Percentiles rank a stretch among this genome's conserved stretches.
These are phyloP conservation scores for Urocyon cinereoargenteus DNA, from an alignment of 2,797 vertebrate species.

Conservation along the genomic window DNA sequence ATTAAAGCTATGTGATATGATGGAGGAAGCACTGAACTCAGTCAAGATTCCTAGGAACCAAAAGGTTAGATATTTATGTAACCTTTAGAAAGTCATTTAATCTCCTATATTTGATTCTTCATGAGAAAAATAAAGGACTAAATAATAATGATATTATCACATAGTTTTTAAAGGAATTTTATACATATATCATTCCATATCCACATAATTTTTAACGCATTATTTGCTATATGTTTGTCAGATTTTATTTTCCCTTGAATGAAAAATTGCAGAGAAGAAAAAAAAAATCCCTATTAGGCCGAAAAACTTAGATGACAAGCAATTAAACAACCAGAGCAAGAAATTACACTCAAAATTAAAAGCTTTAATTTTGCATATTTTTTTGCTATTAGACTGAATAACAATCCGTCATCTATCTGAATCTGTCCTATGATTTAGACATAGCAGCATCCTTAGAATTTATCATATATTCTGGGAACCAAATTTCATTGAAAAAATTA, in stretches of 20 bases:
- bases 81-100: not conserved
- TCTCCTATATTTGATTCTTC: not conserved
- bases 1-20: not conserved
- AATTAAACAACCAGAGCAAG: conserved; percentile 62
- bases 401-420: conserved; percentile 57
- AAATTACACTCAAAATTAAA: conserved; percentile 74
- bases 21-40: not conserved
- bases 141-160: not conserved
- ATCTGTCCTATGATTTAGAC: conserved; percentile 58
- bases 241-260: not conserved
- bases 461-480: conserved; percentile 27
- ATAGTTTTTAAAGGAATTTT: not conserved
- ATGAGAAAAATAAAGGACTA: conserved; percentile 19
- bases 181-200: conserved; percentile 21
- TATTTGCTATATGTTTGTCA: conserved; percentile 17
- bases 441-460: not conserved
- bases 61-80: not conserved
- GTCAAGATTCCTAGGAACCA: not conserved
- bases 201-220: not conserved
- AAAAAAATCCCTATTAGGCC: not conserved
- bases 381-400: conserved; percentile 59
- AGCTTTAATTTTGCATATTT: conserved; percentile 60
- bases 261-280: conserved; percentile 38
- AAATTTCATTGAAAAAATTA: conserved; percentile 14
- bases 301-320: conserved; percentile 64